phyloP scores from a whole-genome alignment of 2,797 vertebrate genomes.

The Phylloscopus collybita region DNA sequence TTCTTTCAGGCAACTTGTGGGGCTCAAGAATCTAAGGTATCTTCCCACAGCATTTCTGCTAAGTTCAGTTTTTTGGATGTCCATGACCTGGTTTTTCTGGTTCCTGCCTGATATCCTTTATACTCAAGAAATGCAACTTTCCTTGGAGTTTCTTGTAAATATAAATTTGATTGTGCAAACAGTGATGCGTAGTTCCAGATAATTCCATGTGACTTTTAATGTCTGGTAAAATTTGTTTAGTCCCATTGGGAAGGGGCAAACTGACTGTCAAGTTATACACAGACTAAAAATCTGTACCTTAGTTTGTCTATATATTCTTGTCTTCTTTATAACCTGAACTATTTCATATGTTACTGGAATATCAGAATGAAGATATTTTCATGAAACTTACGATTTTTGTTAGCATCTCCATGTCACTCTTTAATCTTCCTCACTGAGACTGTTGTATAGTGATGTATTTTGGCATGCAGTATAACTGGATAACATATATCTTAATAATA shows the following conservation, averaged over 20 bases:
- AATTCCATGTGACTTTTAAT: neutral
- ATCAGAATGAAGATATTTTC: neutral
- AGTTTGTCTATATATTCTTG: neutral
- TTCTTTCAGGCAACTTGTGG: constrained; percentile 80
- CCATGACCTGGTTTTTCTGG: constrained; percentile 89
- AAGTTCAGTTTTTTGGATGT: constrained; percentile 92
- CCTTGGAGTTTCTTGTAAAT: neutral
- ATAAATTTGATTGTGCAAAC: neutral
- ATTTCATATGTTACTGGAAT: neutral
- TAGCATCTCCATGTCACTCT: neutral
- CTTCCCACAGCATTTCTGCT: constrained; percentile 84
- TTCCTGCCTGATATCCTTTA: constrained; percentile 97
- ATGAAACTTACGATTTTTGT: neutral
- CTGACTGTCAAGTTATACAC: neutral
- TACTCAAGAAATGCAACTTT: neutral
- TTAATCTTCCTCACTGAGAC: neutral
- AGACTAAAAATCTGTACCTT: neutral
- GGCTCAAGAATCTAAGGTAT: constrained; percentile 76
- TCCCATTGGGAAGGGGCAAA: neutral
- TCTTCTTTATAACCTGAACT: neutral
- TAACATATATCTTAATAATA: neutral
- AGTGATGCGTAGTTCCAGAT: neutral
- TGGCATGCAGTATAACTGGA: neutral
- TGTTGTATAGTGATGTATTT: neutral
- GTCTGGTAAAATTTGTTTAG: neutral